Percentiles rank a stretch among this genome's conserved stretches.
These are phyloP conservation scores for Campoletis raptor DNA, from an alignment of 2,888 invertebrate genomes.

Conservation along the genomic window DNA sequence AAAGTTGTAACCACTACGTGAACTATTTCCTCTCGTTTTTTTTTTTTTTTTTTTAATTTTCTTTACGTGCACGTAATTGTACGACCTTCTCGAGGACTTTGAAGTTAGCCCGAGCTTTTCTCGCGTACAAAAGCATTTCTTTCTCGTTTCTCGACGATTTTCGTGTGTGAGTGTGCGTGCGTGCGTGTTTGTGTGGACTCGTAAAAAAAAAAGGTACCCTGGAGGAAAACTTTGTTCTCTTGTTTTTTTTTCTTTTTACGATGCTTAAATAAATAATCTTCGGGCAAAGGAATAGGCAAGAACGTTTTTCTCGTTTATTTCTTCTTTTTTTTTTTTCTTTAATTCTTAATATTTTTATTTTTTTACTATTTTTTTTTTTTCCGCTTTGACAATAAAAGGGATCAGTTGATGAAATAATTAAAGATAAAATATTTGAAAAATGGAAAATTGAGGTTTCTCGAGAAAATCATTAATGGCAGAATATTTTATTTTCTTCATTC, in stretches of 20 bases:
- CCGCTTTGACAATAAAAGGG: too few species aligned
- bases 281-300: neutral
- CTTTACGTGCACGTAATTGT: slow-evolving; percentile 53
- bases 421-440: neutral
- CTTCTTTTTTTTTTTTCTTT: neutral
- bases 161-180: neutral
- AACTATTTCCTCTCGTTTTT: neutral
- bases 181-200: too few species aligned
- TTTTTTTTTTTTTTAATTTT: slow-evolving; percentile 8
- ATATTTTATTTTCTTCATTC: neutral
- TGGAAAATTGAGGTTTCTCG: neutral
- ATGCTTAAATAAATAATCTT: slow-evolving; percentile 52
- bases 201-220: slow-evolving; percentile 33
- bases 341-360: neutral
- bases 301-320: neutral
- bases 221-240: slow-evolving; percentile 44
- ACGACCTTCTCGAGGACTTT: slow-evolving; percentile 60
- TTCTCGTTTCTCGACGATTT: slow-evolving; percentile 40
- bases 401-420: neutral
- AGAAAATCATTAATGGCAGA: neutral
- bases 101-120: slow-evolving; percentile 50
- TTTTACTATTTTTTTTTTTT: slow-evolving; percentile 1
- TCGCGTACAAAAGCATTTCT: slow-evolving; percentile 50
- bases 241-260: slow-evolving; percentile 28
- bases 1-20: neutral